Percentiles rank a stretch among this genome's conserved stretches.
phyloP scores from a whole-genome alignment of 2,113 vertebrate genomes.

The Megaceryle torquata region DNA sequence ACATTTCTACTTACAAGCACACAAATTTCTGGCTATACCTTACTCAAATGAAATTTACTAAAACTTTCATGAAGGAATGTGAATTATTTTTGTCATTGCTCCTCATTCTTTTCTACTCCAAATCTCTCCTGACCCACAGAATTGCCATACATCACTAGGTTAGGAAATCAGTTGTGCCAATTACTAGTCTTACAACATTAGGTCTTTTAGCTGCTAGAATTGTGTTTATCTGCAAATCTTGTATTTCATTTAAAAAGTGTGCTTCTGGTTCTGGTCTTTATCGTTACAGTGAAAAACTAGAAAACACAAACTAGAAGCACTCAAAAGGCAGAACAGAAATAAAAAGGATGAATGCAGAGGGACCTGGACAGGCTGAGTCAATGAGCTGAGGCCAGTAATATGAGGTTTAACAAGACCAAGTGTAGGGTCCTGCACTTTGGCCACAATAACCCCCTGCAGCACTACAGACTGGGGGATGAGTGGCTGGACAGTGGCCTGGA shows the following conservation, averaged over 20 bases:
- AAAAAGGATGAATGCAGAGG: background rate
- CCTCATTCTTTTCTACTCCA: background rate
- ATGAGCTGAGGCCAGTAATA: no score
- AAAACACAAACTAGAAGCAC: background rate
- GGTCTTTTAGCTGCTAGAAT: background rate
- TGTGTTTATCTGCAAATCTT: constrained; percentile 5
- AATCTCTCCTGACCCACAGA: constrained; percentile 15
- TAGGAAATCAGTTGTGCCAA: constrained; percentile 5
- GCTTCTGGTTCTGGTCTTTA: background rate
- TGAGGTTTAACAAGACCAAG: no score
- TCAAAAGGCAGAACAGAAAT: background rate
- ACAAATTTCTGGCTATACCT: background rate
- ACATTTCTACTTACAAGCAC: background rate
- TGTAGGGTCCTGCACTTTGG: no score
- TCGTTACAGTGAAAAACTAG: background rate
- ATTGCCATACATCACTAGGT: background rate
- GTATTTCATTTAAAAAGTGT: background rate
- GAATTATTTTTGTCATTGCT: background rate
- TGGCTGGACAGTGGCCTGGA: no score
- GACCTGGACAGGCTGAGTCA: no score
- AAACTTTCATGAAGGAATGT: background rate
- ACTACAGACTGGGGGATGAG: no score
- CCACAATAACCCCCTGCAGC: no score
- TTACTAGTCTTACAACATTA: background rate
- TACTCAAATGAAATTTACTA: background rate